Percentiles rank a stretch among this genome's conserved stretches.
These are phyloP conservation scores for Papilio xuthus DNA, from an alignment of 1,140 invertebrate genomes.

Conservation along the genomic window DNA sequence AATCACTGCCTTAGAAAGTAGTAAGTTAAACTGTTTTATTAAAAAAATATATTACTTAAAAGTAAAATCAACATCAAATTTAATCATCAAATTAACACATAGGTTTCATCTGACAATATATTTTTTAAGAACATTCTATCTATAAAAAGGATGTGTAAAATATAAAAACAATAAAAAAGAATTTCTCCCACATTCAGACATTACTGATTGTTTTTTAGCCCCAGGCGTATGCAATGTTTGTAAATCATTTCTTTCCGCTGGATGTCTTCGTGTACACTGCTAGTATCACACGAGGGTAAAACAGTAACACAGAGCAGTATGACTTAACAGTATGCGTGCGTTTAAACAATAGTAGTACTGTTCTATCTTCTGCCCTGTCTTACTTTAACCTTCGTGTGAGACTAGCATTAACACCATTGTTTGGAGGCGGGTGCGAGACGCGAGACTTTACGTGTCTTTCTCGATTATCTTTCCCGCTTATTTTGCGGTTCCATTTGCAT, in stretches of 20 bases:
- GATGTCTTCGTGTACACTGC: neutral
- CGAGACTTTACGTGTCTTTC: slow-evolving; percentile 6
- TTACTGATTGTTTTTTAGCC: slow-evolving; percentile 6
- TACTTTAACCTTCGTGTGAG: neutral
- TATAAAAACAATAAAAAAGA: neutral
- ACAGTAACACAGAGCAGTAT: neutral
- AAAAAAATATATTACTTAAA: no score
- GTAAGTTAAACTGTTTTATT: no score
- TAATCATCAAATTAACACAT: no score
- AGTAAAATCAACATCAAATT: no score
- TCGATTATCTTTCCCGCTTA: slow-evolving; percentile 18
- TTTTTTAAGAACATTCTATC: neutral
- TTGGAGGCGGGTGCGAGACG: neutral
- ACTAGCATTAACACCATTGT: neutral
- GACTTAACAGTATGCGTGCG: no score
- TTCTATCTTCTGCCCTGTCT: neutral
- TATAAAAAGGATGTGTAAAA: neutral
- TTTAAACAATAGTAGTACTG: no score
- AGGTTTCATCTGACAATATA: neutral
- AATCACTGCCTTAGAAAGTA: no score
- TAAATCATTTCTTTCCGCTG: neutral
- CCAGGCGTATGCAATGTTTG: slow-evolving; percentile 1
- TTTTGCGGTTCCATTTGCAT: slow-evolving; percentile 2
- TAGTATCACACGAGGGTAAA: neutral
- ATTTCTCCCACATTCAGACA: neutral